phyloP scores from a whole-genome alignment of 2,113 vertebrate species.

The Daubentonia madagascariensis region DNA sequence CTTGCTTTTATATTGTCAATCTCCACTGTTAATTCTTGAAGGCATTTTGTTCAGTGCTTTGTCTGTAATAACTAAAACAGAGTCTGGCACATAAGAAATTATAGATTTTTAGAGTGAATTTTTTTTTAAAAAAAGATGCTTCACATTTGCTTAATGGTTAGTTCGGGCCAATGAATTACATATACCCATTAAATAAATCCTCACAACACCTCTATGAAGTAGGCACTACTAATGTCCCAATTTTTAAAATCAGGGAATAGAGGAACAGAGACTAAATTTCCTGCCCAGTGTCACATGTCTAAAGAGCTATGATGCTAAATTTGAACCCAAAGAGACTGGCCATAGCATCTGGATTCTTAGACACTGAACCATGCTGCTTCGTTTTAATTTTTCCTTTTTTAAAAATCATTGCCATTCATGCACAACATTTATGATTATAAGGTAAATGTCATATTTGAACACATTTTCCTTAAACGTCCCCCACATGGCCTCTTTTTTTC shows the following conservation, averaged over 20 bases:
- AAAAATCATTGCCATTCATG: background rate
- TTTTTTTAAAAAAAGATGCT: background rate
- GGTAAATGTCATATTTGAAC: background rate
- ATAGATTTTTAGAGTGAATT: background rate
- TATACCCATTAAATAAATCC: background rate
- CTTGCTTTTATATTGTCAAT: background rate
- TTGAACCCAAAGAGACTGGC: background rate
- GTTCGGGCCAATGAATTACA: background rate
- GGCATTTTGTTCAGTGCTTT: background rate
- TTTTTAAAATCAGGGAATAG: background rate
- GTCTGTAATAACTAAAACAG: background rate
- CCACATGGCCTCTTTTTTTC: background rate
- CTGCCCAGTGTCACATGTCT: background rate
- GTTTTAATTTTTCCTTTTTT: background rate
- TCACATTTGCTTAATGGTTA: background rate
- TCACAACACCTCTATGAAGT: background rate
- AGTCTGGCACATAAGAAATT: background rate
- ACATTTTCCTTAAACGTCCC: background rate
- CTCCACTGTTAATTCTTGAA: background rate
- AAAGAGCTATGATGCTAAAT: background rate
- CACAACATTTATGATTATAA: background rate
- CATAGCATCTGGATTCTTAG: background rate
- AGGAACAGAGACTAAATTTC: background rate
- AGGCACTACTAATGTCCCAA: background rate
- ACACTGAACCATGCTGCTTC: background rate